phyloP scores from a whole-genome alignment of 2,797 vertebrate genomes.

The Ceyx erithaca region DNA sequence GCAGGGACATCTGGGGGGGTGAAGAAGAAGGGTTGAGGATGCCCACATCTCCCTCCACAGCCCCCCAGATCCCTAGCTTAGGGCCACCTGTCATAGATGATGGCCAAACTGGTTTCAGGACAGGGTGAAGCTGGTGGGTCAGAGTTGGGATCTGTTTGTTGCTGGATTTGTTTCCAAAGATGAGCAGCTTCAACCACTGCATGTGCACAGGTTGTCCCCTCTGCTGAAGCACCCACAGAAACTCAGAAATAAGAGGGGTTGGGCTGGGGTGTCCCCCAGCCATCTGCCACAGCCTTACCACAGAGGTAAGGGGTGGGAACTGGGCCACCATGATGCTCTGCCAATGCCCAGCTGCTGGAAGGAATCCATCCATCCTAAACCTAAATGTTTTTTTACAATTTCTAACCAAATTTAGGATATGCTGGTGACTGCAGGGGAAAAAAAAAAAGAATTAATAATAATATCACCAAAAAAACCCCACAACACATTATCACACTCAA shows the following conservation, averaged over 20 bases:
- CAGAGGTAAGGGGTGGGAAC: rapidly evolving
- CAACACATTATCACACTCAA: neutral
- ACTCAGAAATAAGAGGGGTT: neutral
- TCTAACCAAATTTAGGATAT: neutral
- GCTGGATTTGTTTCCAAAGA: neutral
- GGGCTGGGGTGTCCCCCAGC: rapidly evolving
- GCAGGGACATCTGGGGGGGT: rapidly evolving
- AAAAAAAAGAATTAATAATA: too few species aligned
- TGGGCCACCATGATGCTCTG: rapidly evolving
- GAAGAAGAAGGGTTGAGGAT: neutral
- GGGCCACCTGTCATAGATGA: rapidly evolving
- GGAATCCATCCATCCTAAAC: neutral
- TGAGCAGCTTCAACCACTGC: rapidly evolving
- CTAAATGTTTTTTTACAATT: neutral
- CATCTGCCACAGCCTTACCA: rapidly evolving
- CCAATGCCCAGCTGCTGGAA: neutral
- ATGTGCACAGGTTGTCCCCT: neutral
- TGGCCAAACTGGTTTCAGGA: neutral
- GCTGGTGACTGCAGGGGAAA: rapidly evolving
- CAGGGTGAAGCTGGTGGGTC: rapidly evolving
- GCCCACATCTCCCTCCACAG: rapidly evolving
- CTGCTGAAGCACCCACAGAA: neutral
- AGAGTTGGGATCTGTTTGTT: neutral
- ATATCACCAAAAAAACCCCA: too few species aligned
- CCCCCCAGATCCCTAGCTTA: rapidly evolving